Evolutionary conservation across 2,888 invertebrate species (phyloP).

Genomic region (Pyrgus malvae): DNA sequence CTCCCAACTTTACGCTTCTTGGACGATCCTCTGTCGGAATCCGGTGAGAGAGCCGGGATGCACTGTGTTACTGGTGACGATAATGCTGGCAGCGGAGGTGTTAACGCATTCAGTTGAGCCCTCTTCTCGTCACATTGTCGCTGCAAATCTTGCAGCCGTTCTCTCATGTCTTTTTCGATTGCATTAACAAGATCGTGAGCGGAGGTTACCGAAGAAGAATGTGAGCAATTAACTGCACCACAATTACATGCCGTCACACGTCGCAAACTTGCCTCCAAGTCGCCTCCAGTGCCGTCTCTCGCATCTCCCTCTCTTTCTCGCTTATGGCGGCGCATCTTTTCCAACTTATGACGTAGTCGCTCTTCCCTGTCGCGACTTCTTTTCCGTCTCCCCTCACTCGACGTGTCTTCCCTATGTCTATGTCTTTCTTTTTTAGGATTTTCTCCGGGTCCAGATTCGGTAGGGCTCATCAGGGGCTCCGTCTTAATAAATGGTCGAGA

Average conservation of each 20-base stretch:
- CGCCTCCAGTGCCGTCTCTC: constrained; percentile 59
- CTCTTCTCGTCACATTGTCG: constrained; percentile 92
- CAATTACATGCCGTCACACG: constrained; percentile 69
- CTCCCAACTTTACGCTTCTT: constrained; percentile 92
- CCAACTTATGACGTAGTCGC: constrained; percentile 66
- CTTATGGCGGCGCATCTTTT: constrained; percentile 71
- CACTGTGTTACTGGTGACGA: constrained; percentile 69
- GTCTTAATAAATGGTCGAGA: constrained; percentile 66
- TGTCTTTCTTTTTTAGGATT: constrained; percentile 60
- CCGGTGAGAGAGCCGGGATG: constrained; percentile 71
- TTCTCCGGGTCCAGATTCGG: constrained; percentile 49
- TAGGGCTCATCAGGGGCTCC: constrained; percentile 62
- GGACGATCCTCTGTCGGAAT: constrained; percentile 79
- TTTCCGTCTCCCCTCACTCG: constrained; percentile 63
- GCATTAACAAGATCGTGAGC: constrained; percentile 84
- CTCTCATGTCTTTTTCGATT: constrained; percentile 91
- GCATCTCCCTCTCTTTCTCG: constrained; percentile 55
- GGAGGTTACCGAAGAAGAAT: constrained; percentile 65
- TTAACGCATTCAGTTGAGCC: constrained; percentile 88
- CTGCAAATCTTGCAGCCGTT: constrained; percentile 90
- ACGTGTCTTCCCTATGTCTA: constrained; percentile 66
- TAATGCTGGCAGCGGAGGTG: constrained; percentile 75
- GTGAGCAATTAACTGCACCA: constrained; percentile 52
- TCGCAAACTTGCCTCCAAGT: constrained; percentile 66
- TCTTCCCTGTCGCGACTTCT: constrained; percentile 68